phyloP scores from a whole-genome alignment of 2,888 invertebrate genomes.

The Eupithecia abbreviata region DNA sequence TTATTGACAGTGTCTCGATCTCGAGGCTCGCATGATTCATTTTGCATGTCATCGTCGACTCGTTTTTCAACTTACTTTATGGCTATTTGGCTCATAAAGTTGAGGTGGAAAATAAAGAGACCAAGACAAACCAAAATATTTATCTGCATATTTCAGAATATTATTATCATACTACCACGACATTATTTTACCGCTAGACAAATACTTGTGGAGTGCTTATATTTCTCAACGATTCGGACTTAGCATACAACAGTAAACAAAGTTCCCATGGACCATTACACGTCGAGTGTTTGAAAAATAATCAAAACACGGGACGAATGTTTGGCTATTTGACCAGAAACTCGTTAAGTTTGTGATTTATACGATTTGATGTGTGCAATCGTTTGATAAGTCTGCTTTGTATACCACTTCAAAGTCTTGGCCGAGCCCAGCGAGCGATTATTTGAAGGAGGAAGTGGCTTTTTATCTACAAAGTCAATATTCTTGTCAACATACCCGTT shows the following conservation, averaged over 20 bases:
- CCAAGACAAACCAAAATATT: constrained; percentile 64
- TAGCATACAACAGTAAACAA: constrained; percentile 72
- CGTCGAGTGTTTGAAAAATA: constrained; percentile 78
- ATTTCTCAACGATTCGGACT: constrained; percentile 68
- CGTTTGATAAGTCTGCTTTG: constrained; percentile 66
- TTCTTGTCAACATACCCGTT: constrained; percentile 22
- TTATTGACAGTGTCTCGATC: constrained; percentile 44
- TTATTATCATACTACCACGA: constrained; percentile 59
- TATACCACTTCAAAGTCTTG: constrained; percentile 63
- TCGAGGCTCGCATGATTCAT: constrained; percentile 52
- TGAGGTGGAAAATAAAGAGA: constrained; percentile 44
- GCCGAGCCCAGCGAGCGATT: constrained; percentile 45
- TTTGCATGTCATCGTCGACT: constrained; percentile 67
- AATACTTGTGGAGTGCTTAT: constrained; percentile 67
- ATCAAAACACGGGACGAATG: constrained; percentile 72
- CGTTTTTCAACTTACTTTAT: too few relatives aligned
- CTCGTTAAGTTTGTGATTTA: constrained; percentile 76
- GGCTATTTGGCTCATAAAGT: constrained; percentile 29
- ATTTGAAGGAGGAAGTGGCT: constrained; percentile 42
- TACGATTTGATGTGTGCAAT: constrained; percentile 72
- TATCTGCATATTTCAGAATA: constrained; percentile 70
- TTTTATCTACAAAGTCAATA: constrained; percentile 34
- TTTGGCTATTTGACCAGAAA: constrained; percentile 75
- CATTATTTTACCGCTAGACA: constrained; percentile 66
- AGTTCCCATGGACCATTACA: constrained; percentile 75